A percentile compares a stretch with the other conserved stretches of the same genome.
Conservation (phyloP, 2,888 invertebrate genomes). For the Brenthis ino region DNA sequence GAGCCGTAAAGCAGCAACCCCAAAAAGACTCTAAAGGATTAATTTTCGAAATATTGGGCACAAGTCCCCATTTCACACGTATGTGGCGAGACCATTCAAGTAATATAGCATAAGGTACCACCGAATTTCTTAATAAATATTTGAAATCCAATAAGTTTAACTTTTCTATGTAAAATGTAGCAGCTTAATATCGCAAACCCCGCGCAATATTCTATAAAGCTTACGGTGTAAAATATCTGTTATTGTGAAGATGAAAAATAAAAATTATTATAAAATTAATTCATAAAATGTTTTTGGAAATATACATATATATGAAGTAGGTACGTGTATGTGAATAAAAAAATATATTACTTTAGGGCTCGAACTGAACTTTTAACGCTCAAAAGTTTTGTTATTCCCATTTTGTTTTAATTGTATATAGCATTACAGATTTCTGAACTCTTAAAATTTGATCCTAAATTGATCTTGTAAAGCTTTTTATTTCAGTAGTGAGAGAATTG, state of each 20-base stretch:
- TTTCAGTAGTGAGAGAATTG: not conserved
- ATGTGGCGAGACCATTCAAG: not conserved
- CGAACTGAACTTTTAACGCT: conserved; percentile 27
- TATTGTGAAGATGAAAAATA: not conserved
- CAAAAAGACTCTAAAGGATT: conserved; percentile 9
- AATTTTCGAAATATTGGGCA: not conserved
- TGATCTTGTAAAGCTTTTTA: not conserved
- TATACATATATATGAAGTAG: not conserved
- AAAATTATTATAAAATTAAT: conserved; percentile 1
- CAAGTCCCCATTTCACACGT: not conserved
- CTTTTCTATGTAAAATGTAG: conserved; percentile 21
- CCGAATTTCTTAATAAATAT: conserved; percentile 20
- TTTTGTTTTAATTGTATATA: conserved; percentile 2
- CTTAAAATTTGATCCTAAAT: conserved; percentile 9
- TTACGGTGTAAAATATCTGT: conserved; percentile 14
- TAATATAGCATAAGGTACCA: conserved; percentile 22
- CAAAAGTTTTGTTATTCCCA: conserved; percentile 26
- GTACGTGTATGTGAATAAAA: not conserved
- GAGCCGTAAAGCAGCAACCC: conserved; percentile 32
- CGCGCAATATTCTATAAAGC: conserved; percentile 9
- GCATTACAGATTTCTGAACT: not conserved
- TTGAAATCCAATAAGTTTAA: conserved; percentile 6
- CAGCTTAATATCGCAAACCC: conserved; percentile 15
- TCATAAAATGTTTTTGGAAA: not conserved
- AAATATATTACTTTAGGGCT: conserved; percentile 14